phyloP scores from a whole-genome alignment of 2,888 invertebrate genomes.

The Clivina fossor region DNA sequence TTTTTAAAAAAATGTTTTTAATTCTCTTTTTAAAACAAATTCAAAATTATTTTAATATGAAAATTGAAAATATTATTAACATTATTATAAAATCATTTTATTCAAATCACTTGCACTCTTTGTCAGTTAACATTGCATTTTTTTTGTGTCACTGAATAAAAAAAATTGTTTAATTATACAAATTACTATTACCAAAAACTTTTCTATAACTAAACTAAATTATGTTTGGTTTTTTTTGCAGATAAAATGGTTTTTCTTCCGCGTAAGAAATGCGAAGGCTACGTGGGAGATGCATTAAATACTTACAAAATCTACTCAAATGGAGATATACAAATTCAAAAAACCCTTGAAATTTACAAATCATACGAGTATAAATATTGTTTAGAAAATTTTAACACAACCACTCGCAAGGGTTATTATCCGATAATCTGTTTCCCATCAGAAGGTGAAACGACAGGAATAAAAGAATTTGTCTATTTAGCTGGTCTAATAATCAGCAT shows the following conservation, averaged over 20 bases:
- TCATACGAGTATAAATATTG: not conserved
- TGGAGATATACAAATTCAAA: not conserved
- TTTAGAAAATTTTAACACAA: conserved; percentile 4
- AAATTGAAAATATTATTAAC: too few species aligned
- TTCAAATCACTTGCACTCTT: not conserved
- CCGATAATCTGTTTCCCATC: conserved; percentile 12
- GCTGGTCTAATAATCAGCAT: conserved; percentile 15
- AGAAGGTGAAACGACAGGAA: not conserved
- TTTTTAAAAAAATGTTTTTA: too few species aligned
- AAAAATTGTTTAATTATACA: not conserved
- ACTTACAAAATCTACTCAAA: not conserved
- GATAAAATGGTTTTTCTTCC: conserved; percentile 6
- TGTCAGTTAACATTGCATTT: not conserved
- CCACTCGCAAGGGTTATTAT: not conserved
- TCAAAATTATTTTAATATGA: too few species aligned
- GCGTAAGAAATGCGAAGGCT: not conserved
- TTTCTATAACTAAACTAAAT: too few species aligned
- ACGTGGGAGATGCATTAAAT: not conserved
- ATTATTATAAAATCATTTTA: too few species aligned
- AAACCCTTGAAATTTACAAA: not conserved
- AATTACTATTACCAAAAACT: not conserved
- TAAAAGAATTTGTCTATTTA: conserved; percentile 9
- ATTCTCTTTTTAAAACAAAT: too few species aligned
- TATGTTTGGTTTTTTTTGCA: conserved; percentile 4
- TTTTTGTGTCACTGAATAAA: not conserved